Conservation (phyloP, 1,140 invertebrate genomes). For the Idris sp. region DNA sequence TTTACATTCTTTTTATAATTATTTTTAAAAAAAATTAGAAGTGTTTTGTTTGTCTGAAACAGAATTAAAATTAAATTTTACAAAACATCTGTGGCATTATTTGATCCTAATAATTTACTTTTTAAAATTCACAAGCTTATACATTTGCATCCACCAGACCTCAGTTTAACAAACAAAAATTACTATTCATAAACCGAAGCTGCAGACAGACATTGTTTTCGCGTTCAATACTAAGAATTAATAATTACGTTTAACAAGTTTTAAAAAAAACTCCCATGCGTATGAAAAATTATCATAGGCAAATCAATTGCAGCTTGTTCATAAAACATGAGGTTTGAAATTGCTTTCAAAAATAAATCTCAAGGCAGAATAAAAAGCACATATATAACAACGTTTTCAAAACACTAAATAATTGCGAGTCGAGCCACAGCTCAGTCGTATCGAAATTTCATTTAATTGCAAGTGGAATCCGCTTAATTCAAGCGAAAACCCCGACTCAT, state of each 20-base stretch:
- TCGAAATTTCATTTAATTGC: constrained; percentile 32
- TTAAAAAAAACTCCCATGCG: constrained; percentile 18
- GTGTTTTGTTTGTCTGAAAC: too few relatives aligned
- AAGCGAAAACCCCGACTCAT: constrained; percentile 32
- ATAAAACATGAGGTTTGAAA: constrained; percentile 27
- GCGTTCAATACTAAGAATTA: constrained; percentile 43
- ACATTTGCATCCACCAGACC: constrained; percentile 27
- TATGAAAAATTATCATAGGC: constrained; percentile 38
- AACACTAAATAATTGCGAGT: constrained; percentile 28
- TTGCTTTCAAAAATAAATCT: constrained; percentile 13
- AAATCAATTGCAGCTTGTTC: constrained; percentile 29
- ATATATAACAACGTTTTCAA: constrained; percentile 30
- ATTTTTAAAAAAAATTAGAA: too few relatives aligned
- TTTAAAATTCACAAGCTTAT: constrained; percentile 6
- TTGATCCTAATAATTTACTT: too few relatives aligned
- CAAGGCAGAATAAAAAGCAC: constrained; percentile 15
- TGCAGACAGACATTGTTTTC: constrained; percentile 23
- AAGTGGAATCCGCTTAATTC: constrained; percentile 44
- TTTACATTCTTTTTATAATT: too few relatives aligned
- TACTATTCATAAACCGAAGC: constrained; percentile 25
- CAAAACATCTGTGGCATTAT: too few relatives aligned
- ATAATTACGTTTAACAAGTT: constrained; percentile 27
- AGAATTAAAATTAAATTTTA: too few relatives aligned
- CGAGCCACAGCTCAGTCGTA: not conserved
- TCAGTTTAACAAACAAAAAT: constrained; percentile 29